A percentile compares a stretch with the other conserved stretches of the same genome.
Evolutionary conservation across 2,797 vertebrate genomes (phyloP).

Genomic region (Ctenopoma multispine): DNA sequence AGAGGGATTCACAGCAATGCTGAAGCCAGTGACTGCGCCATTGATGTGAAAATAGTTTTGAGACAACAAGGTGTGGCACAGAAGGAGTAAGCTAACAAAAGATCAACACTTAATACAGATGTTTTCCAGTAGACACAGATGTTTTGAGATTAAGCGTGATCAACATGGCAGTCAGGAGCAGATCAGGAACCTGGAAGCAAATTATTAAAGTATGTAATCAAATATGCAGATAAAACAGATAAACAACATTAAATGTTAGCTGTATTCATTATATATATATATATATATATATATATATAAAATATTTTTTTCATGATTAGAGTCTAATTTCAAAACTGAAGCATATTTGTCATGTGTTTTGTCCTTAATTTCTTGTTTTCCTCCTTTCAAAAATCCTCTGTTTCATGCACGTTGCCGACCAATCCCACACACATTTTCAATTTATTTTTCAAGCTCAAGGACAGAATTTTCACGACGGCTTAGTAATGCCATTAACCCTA

Average conservation of each 20-base stretch:
- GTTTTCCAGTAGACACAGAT: too few species aligned
- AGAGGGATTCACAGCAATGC: too few species aligned
- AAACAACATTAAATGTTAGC: too few species aligned
- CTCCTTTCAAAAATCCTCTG: constrained; percentile 16
- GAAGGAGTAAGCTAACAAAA: neutral
- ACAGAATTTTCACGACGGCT: constrained; percentile 58
- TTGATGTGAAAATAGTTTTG: neutral
- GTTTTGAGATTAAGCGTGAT: too few species aligned
- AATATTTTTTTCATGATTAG: constrained; percentile 3
- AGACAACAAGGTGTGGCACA: neutral
- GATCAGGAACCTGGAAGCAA: neutral
- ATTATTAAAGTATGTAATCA: neutral
- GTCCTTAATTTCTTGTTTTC: constrained; percentile 3
- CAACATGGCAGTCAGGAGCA: neutral
- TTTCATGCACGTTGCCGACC: constrained; percentile 39
- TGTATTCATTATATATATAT: too few species aligned
- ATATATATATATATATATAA: too few species aligned
- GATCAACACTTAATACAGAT: neutral
- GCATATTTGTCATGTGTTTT: constrained; percentile 5
- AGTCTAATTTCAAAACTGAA: constrained; percentile 22
- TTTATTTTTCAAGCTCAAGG: constrained; percentile 59
- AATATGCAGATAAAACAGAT: neutral
- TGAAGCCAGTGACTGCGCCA: neutral
- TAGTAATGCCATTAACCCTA: constrained; percentile 58
- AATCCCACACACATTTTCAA: constrained; percentile 59